Percentiles rank a stretch among this genome's conserved stretches.
phyloP scores from a whole-genome alignment of 2,888 invertebrate genomes.

The Epirrhoe tristata region DNA sequence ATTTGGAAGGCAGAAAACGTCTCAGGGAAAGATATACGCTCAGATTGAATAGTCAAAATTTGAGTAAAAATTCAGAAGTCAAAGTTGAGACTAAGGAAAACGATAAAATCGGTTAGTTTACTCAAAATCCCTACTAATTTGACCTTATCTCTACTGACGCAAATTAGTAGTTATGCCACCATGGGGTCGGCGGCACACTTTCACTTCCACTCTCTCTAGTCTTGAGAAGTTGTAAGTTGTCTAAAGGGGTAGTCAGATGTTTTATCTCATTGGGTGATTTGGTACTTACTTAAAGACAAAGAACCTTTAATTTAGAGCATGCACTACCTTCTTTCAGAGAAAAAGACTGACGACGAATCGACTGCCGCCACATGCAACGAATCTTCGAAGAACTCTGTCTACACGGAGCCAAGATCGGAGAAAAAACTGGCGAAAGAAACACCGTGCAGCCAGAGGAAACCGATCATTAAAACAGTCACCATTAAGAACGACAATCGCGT shows the following conservation, averaged over 20 bases:
- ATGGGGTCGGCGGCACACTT: too few species aligned
- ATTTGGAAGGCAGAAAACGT: constrained; percentile 40
- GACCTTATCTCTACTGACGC: too few species aligned
- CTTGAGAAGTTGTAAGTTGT: too few species aligned
- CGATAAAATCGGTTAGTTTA: constrained; percentile 19
- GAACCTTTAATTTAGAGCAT: too few species aligned
- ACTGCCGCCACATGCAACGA: constrained; percentile 16
- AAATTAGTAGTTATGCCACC: too few species aligned
- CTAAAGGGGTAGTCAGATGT: too few species aligned
- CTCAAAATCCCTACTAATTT: too few species aligned
- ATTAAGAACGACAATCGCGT: constrained; percentile 38
- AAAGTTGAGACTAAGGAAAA: constrained; percentile 24
- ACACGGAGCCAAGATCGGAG: constrained; percentile 30
- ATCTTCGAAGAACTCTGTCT: constrained; percentile 22
- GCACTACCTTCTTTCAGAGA: constrained; percentile 6
- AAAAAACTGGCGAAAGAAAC: constrained; percentile 36
- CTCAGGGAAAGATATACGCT: constrained; percentile 49
- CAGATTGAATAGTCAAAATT: constrained; percentile 36
- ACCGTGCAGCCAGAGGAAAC: constrained; percentile 43
- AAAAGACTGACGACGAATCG: constrained; percentile 13
- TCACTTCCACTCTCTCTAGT: too few species aligned
- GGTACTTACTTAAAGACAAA: too few species aligned
- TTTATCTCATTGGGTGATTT: too few species aligned
- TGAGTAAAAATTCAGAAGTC: constrained; percentile 20
- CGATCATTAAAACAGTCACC: constrained; percentile 57